Evolutionary conservation across 2,797 vertebrate species (phyloP), one percentile per base, ranked within the genome.

Genomic region (Valencia hispanica): DNA sequence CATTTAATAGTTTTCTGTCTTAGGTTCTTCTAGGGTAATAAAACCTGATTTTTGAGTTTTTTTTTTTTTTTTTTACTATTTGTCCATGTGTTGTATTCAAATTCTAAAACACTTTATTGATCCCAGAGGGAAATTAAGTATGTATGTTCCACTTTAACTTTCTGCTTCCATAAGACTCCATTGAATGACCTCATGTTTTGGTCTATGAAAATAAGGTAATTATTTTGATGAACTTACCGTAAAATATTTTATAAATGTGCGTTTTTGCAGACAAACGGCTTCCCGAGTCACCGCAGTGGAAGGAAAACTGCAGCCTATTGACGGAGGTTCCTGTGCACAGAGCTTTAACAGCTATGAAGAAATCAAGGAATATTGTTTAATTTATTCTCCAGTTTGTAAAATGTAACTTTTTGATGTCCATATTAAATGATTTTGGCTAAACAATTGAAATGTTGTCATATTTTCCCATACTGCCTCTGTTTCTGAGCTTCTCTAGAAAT

Each of bases 241-340:
- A 30, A 70, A 22, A 5, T 10, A 27, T 15, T 48, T 5, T 10
- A 7, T 15, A 15, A 27, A 17, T 61, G 34, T 74, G 22, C 51
- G 30, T 70, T 66, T 76, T 81, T 89, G 47, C 83, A 96, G 95
- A 94, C 30, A 45, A 86, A 36, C 63, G 71, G 1, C 87, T 95
- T 77, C 69, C 79, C 11, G 82, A 82, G 36, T 92, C 92, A 53
- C 69, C 89, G 2, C 80, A 87, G 74, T 96, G 95, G 96, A 92
- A 87, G 90, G 84, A 91, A 50, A 87, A 80, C 87, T 34, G 65
- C 74, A 75, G 70, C 43, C 82, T 95, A 14, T 89, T 96, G 61
- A 81, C 81, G 88, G 86, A 94, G 73, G 90, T 82, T 71, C 95
- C 95, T 5, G 84, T 92, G 32, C 95, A 96, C 89, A 85, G 70